Evolutionary conservation across 1,140 invertebrate species (phyloP), one percentile per base, ranked within the genome.

Genomic region (Drosophila micromelanica): DNA sequence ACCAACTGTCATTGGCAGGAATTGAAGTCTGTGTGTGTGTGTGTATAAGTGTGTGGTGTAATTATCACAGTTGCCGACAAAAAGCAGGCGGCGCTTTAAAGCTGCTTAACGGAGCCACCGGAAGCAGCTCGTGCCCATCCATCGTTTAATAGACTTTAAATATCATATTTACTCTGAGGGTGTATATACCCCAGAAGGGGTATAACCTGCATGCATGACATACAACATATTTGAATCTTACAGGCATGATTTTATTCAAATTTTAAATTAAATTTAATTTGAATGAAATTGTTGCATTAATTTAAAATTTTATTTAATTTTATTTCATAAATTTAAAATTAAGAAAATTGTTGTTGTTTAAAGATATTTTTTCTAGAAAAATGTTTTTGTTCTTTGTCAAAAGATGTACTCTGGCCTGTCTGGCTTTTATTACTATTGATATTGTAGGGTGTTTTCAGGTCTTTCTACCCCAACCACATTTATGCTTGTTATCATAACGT

Each of bases 121-220:
- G 11, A 54, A 13, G 42, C 12, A 20, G 32, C 68, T 42, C 77
- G 81, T 85, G 81, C 62, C 81, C 54, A 76, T 64, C 55, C 77
- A 86, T 74, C 68, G 73, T 63, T 71, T 71, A 77, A 86, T 73
- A 71, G 67, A 76, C 81, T 81, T 85, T 86, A 78, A 86, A 81
- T 81, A 77, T 64, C 32, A 64, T 71, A 81, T 80, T 75, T 73
- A 78, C 61, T 70, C 73, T 65, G 40, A 5, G 7, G 15, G 5
- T 1, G 1, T 12, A 8, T 11, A 11, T 15, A 37, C 2, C 12
- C 70, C 62, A 35, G 52, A 77, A 65, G 11, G 38, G 38, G n/a
- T 40, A 35, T 8, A 51, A 13, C 7, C 3, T 32, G 2, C n/a
- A 27, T 6, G 4, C 0, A 27, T 5, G 27, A 23, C 20, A 23